Base-by-base conservation (phyloP, 1,140 invertebrate species). In the Harpegnathos saltator region DNA sequence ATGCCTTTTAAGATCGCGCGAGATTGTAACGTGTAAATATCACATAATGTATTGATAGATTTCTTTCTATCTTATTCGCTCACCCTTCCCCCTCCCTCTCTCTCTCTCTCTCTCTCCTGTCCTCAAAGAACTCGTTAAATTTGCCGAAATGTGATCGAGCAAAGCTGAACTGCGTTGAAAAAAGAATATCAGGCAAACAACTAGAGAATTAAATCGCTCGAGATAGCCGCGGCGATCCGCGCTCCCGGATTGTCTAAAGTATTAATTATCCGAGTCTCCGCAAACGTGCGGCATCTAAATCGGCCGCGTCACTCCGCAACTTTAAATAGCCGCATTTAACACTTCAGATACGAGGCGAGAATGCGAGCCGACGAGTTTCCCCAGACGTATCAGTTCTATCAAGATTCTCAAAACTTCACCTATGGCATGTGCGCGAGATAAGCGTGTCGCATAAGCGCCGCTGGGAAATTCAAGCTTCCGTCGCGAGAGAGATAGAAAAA, bases 381-480 rank as follows among this genome's bases (percentile, higher is more conserved):
- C 52, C 52, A 56, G 65, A 48, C 11, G 52, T 48, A 58, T 7
- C 12, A 22, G 33, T 71, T 80, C 71, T 80, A 80, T 80, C 75
- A 58, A 80, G 75, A 80, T 80, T 78, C 52, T 80, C 50, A 78
- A 69, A 78, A 78, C 63, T 56, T 78, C 75, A 59, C 33, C 65
- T 48, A 48, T 58, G 52, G n/a, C 33, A 24, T n/a, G 38, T 44
- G 19, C 24, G 26, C 65, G 65, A 80, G 75, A 80, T 80, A 80
- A 80, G 75, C 75, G 44, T 52, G 65, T 69, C 54, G 75, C 75
- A 80, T 59, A 80, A 71, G 52, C 65, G 63, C 65, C 65, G 14
- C 22, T 71, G 24, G 65, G 75, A 71, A 80, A 80, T 80, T 69
- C 75, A 59, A 59, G 52, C 75, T 54, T 17, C 66, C 66, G 54